A percentile compares a stretch with the other conserved stretches of the same genome.
Evolutionary conservation across 1,140 invertebrate species (phyloP).

Genomic region (Megathymus violae): DNA sequence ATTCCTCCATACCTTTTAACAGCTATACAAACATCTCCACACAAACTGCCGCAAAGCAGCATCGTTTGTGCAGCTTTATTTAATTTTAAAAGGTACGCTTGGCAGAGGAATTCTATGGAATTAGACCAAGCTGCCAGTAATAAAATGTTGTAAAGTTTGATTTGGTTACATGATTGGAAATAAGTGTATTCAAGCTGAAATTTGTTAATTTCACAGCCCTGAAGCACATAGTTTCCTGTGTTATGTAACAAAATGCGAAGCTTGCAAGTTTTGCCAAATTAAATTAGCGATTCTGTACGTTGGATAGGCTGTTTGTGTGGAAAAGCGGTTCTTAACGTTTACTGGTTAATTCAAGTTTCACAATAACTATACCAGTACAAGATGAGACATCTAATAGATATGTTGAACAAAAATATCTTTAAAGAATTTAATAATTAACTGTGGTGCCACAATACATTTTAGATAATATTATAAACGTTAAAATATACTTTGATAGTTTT

Average conservation of each 20-base stretch:
- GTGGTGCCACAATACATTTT: too few relatives aligned
- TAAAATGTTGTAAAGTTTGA: too few relatives aligned
- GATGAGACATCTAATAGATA: too few relatives aligned
- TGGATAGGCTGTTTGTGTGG: constrained; percentile 15
- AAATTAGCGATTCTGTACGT: constrained; percentile 40
- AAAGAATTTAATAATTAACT: too few relatives aligned
- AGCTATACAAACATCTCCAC: not conserved
- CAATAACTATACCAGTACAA: too few relatives aligned
- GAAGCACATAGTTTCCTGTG: constrained; percentile 18
- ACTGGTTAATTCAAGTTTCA: too few relatives aligned
- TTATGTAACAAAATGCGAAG: constrained; percentile 41
- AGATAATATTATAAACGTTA: too few relatives aligned
- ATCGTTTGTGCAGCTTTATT: not conserved
- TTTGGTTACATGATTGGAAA: not conserved
- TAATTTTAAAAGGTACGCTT: too few relatives aligned
- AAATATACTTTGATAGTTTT: too few relatives aligned
- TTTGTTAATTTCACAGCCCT: constrained; percentile 17
- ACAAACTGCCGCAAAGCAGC: not conserved
- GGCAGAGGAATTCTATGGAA: not conserved
- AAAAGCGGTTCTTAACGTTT: constrained; percentile 10
- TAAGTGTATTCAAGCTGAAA: not conserved
- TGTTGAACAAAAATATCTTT: too few relatives aligned
- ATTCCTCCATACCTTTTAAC: not conserved
- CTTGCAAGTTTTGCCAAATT: constrained; percentile 42
- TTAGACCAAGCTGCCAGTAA: not conserved